These are phyloP conservation scores for Anniella stebbinsi DNA, from an alignment of 2,797 vertebrate species.

Conservation along the genomic window DNA sequence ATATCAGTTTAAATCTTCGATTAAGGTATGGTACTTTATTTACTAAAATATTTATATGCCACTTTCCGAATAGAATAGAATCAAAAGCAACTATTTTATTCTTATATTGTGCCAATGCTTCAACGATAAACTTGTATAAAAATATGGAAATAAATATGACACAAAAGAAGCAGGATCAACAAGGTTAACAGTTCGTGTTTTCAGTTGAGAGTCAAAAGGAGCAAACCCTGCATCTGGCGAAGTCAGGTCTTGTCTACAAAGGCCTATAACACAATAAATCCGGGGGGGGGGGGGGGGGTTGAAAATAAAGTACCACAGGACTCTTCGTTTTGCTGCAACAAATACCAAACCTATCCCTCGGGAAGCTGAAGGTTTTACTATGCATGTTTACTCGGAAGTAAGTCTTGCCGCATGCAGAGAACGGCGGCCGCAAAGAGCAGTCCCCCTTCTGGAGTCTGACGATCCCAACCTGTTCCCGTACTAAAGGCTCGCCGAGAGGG, in stretches of 20 bases:
- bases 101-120: neutral
- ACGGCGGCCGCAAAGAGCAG: neutral
- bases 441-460: neutral
- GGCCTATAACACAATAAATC: neutral
- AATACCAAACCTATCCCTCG: neutral
- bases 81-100: neutral
- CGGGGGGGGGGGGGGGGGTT: too few relatives aligned
- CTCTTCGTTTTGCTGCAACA: neutral
- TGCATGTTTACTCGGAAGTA: neutral
- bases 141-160: neutral
- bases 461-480: neutral
- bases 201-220: too few relatives aligned
- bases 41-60: too few relatives aligned
- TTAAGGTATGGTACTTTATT: too few relatives aligned
- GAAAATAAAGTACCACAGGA: fast-evolving
- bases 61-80: too few relatives aligned
- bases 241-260: neutral
- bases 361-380: neutral
- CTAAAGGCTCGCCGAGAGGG: neutral
- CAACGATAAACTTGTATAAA: neutral
- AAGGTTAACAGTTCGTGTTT: too few relatives aligned
- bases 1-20: too few relatives aligned
- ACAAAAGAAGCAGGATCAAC: neutral
- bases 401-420: neutral
- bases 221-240: neutral